Evolutionary conservation across 2,113 vertebrate genomes (phyloP).

Genomic region (Gymnogyps californianus): DNA sequence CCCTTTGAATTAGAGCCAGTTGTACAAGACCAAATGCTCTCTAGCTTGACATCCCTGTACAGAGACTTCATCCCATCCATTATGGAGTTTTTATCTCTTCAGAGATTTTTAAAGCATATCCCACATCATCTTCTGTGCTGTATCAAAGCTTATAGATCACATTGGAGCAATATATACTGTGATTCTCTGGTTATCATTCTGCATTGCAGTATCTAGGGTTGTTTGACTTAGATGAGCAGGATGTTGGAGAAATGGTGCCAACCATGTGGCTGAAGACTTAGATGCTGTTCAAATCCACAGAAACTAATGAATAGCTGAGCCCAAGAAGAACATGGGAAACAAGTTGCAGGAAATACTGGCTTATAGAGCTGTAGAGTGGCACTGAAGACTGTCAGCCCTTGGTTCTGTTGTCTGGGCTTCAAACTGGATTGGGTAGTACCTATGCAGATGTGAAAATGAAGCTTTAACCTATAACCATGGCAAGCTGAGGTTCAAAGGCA

Average conservation of each 20-base stretch:
- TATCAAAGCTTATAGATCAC: background rate
- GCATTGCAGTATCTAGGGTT: background rate
- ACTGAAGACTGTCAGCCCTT: background rate
- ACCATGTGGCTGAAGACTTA: background rate
- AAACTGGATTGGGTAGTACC: background rate
- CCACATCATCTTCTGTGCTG: background rate
- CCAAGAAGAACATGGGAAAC: background rate
- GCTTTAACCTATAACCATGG: background rate
- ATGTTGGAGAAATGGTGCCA: background rate
- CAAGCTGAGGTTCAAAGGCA: background rate
- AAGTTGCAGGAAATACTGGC: background rate
- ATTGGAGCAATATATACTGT: background rate
- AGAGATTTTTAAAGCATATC: background rate
- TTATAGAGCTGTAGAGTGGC: background rate
- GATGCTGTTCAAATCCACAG: background rate
- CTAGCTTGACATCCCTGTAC: background rate
- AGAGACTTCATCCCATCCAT: background rate
- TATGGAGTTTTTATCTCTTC: background rate
- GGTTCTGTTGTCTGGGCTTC: background rate
- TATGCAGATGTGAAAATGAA: background rate
- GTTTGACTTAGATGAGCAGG: background rate
- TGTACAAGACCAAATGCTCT: background rate
- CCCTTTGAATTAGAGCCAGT: background rate
- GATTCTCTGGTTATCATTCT: background rate
- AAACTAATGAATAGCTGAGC: background rate